Percentiles rank a stretch among this genome's conserved stretches.
These are phyloP conservation scores for Hypotaenidia okinawae DNA, from an alignment of 2,797 vertebrate species.

Conservation along the genomic window DNA sequence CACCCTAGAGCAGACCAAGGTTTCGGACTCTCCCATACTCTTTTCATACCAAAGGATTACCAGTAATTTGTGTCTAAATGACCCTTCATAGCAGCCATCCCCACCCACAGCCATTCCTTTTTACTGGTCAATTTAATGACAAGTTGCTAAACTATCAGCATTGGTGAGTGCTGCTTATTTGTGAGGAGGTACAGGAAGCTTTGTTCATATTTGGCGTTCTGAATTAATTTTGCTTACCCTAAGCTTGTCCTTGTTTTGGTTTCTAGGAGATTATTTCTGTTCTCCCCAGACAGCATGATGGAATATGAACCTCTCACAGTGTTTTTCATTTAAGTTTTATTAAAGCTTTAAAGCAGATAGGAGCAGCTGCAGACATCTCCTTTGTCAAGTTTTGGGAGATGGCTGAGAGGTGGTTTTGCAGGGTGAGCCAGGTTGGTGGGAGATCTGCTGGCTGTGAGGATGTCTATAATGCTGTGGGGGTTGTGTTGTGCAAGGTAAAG, in stretches of 20 bases:
- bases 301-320: neutral
- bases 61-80: neutral
- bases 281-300: neutral
- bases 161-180: neutral
- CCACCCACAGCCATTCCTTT: neutral
- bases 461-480: neutral
- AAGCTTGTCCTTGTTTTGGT: neutral
- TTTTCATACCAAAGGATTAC: neutral
- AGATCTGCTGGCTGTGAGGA: neutral
- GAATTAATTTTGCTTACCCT: neutral
- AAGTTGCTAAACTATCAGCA: neutral
- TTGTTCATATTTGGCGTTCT: neutral
- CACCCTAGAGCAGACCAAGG: neutral
- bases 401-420: neutral
- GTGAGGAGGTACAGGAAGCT: neutral
- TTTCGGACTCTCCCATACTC: neutral
- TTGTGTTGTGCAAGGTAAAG: neutral
- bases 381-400: neutral
- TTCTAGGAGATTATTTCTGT: neutral
- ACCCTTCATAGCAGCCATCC: neutral
- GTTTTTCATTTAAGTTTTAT: neutral
- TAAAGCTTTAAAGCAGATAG: neutral
- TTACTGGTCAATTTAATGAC: neutral
- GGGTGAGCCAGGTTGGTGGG: neutral
- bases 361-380: neutral